These are phyloP conservation scores for Erithacus rubecula DNA, from an alignment of 2,797 vertebrate genomes.

Conservation along the genomic window DNA sequence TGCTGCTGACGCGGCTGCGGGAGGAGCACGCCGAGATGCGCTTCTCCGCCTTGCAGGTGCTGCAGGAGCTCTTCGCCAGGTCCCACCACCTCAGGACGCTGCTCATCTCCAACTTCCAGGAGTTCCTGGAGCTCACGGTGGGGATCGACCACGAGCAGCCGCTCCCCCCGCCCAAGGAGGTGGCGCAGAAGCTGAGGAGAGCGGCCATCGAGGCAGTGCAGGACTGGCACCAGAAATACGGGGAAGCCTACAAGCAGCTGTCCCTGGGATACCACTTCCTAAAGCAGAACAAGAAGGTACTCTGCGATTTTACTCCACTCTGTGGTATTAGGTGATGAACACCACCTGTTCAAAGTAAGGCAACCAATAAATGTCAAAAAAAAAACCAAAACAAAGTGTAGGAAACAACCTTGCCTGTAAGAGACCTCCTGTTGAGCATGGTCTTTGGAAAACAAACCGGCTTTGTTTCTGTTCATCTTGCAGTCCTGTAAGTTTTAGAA, in stretches of 20 bases:
- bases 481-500: neutral
- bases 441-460: neutral
- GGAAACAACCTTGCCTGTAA: accelerated
- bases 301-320: accelerated
- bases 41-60: slow-evolving; percentile 87
- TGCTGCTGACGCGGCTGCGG: slow-evolving; percentile 84
- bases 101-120: slow-evolving; percentile 88
- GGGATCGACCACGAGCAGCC: slow-evolving; percentile 86
- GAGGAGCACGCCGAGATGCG: slow-evolving; percentile 89
- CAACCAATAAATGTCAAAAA: neutral
- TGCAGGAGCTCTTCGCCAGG: slow-evolving; percentile 84
- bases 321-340: neutral
- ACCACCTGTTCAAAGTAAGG: neutral
- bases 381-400: neutral
- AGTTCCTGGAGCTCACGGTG: slow-evolving; percentile 89
- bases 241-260: slow-evolving; percentile 91
- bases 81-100: slow-evolving; percentile 88
- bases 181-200: slow-evolving; percentile 83
- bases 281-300: slow-evolving; percentile 90
- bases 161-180: slow-evolving; percentile 88
- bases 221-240: slow-evolving; percentile 84
- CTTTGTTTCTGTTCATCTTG: neutral
- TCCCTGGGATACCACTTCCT: slow-evolving; percentile 91
- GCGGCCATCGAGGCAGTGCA: slow-evolving; percentile 82
- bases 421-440: accelerated